A percentile compares a stretch with the other conserved stretches of the same genome.
These are phyloP conservation scores for Cheilosia pagana DNA, from an alignment of 2,888 invertebrate genomes.

Conservation along the genomic window DNA sequence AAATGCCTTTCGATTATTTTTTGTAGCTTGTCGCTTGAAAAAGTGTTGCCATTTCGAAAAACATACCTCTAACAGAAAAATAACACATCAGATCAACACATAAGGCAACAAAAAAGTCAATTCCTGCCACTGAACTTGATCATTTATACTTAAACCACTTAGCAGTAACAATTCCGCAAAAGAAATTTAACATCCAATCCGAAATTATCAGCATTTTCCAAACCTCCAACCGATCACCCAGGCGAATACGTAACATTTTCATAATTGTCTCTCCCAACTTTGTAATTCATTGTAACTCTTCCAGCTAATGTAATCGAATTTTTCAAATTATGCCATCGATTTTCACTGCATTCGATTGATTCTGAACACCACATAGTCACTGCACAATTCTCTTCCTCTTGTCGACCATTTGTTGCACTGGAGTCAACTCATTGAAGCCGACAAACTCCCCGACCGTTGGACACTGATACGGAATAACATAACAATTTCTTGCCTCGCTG, in stretches of 20 bases:
- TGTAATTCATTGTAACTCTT: constrained; percentile 21
- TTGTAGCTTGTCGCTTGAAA: no score
- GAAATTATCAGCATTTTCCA: no score
- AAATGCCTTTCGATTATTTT: no score
- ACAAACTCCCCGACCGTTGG: constrained; percentile 23
- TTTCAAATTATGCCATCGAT: constrained; percentile 62
- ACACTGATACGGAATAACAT: constrained; percentile 48
- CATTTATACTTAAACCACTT: no score
- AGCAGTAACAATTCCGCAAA: no score
- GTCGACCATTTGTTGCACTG: background rate
- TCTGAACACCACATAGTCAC: constrained; percentile 46
- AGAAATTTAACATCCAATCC: no score
- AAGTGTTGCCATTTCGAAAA: no score
- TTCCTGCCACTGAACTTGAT: no score
- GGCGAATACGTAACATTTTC: constrained; percentile 58
- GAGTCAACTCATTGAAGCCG: constrained; percentile 29
- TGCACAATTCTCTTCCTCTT: constrained; percentile 52
- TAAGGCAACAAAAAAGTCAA: no score
- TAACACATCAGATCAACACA: no score
- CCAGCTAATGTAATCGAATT: constrained; percentile 49
- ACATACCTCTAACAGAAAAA: no score
- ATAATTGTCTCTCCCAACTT: background rate
- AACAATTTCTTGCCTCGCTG: constrained; percentile 41
- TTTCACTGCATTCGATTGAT: constrained; percentile 58
- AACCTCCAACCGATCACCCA: constrained; percentile 10